Percentiles rank a stretch among this genome's conserved stretches.
Evolutionary conservation across 2,888 invertebrate genomes (phyloP).

Genomic region (Andrena bicolor): DNA sequence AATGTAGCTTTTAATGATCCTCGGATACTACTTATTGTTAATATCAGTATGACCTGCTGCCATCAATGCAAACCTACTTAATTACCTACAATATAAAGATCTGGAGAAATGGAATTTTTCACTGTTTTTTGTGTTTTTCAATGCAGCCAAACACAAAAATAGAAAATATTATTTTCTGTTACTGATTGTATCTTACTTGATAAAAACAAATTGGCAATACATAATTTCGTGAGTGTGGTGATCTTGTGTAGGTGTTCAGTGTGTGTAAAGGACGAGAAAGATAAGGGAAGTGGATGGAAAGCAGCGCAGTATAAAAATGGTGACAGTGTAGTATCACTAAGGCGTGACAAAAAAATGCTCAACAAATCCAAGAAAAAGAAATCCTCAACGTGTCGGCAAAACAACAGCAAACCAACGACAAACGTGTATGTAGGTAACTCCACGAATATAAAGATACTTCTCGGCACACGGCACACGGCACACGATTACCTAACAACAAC

Average conservation of each 20-base stretch:
- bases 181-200: too few species aligned
- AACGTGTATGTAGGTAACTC: constrained; percentile 79
- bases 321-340: constrained; percentile 72
- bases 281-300: constrained; percentile 48
- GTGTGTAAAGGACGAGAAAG: not conserved
- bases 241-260: constrained; percentile 18
- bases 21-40: not conserved
- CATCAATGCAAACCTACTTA: too few species aligned
- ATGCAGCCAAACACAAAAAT: too few species aligned
- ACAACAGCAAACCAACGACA: constrained; percentile 84
- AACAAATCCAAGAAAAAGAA: constrained; percentile 72
- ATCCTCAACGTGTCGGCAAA: constrained; percentile 79
- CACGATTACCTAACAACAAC: constrained; percentile 85
- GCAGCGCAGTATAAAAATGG: constrained; percentile 55
- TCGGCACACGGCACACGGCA: constrained; percentile 85
- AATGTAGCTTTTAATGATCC: not conserved
- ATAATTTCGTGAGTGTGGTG: not conserved
- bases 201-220: not conserved
- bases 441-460: constrained; percentile 78
- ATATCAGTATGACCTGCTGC: too few species aligned
- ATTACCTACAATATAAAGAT: too few species aligned
- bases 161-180: too few species aligned
- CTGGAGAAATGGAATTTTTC: too few species aligned
- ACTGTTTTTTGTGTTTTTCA: too few species aligned
- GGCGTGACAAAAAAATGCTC: constrained; percentile 75